phyloP scores from a whole-genome alignment of 2,797 vertebrate species.

The Eulemur coronatus region DNA sequence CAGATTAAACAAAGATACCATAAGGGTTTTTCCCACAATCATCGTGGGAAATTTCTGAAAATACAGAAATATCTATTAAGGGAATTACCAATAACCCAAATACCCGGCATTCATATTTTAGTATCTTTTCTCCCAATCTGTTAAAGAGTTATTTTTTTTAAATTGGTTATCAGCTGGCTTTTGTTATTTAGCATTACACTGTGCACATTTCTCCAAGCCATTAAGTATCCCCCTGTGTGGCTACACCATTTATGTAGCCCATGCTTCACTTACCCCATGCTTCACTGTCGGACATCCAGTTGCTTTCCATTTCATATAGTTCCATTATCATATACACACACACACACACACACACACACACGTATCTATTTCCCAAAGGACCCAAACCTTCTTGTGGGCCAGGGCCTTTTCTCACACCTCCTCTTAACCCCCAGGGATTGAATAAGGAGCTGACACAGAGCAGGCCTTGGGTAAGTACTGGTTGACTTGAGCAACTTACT shows the following conservation, averaged over 20 bases:
- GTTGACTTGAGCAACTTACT: background rate
- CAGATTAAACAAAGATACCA: background rate
- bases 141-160: background rate
- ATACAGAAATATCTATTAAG: background rate
- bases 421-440: background rate
- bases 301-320: background rate
- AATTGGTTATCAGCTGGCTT: background rate
- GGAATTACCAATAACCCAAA: background rate
- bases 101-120: background rate
- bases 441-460: background rate
- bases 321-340: too few relatives aligned
- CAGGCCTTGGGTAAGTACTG: background rate
- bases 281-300: too few relatives aligned
- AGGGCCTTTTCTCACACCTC: background rate
- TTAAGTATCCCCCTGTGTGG: background rate
- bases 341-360: accelerated
- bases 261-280: too few relatives aligned
- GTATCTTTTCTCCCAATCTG: background rate
- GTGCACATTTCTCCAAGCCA: background rate
- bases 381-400: background rate
- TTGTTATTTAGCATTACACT: background rate
- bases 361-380: background rate
- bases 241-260: too few relatives aligned
- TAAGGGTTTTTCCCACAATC: background rate
- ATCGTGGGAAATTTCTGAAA: background rate